These are phyloP conservation scores for Sinonovacula constricta DNA, from an alignment of 1,140 invertebrate genomes.

Conservation along the genomic window DNA sequence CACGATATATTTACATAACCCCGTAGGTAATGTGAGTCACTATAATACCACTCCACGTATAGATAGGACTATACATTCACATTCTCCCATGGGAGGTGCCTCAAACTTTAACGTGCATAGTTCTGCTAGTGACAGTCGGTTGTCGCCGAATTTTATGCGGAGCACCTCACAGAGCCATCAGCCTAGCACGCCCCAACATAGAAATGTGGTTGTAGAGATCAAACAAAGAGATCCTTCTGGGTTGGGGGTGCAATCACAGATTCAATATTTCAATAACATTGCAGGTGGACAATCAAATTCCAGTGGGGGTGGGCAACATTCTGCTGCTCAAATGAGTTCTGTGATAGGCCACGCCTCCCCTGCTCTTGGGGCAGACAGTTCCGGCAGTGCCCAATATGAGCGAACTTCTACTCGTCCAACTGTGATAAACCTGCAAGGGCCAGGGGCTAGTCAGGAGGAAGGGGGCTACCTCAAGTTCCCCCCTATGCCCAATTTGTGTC, in stretches of 20 bases:
- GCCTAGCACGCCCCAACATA: constrained; percentile 15
- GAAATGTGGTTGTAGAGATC: constrained; percentile 39
- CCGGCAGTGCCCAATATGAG: neutral
- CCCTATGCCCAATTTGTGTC: constrained; percentile 44
- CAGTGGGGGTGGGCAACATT: constrained; percentile 23
- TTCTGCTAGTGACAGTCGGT: constrained; percentile 17
- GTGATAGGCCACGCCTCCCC: constrained; percentile 13
- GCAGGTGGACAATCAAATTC: constrained; percentile 31
- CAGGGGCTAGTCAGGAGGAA: constrained; percentile 25
- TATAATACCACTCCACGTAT: neutral
- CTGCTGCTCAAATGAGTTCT: neutral
- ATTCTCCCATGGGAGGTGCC: neutral
- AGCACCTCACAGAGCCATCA: constrained; percentile 1
- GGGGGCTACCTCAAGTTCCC: constrained; percentile 44
- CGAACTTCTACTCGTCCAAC: constrained; percentile 28
- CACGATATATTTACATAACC: constrained; percentile 41
- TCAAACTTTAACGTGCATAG: constrained; percentile 2
- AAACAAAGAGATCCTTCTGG: neutral
- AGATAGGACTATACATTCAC: neutral
- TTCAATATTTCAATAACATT: constrained; percentile 44
- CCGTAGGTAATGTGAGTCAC: neutral
- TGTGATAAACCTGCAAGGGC: constrained; percentile 48
- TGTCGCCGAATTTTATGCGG: constrained; percentile 9
- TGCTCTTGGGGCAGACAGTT: neutral
- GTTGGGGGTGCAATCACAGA: constrained; percentile 45